These are phyloP conservation scores for Blera fallax DNA, from an alignment of 2,888 invertebrate genomes.

Conservation along the genomic window DNA sequence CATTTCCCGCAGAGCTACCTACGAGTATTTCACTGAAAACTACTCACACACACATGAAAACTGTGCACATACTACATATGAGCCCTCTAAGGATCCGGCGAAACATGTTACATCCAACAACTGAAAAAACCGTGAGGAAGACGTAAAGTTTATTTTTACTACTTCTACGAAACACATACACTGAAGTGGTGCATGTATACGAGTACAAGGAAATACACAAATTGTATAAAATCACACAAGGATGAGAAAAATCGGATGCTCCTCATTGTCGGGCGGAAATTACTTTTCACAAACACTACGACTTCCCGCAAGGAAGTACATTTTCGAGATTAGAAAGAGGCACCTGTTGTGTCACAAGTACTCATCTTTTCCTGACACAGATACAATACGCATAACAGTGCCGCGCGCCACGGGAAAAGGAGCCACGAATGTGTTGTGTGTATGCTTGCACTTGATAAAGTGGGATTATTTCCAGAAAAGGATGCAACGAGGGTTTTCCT, in stretches of 20 bases:
- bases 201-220: conserved; percentile 12
- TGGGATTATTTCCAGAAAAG: conserved; percentile 52
- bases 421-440: neutral
- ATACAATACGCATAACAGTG: neutral
- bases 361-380: conserved; percentile 50
- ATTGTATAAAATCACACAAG: conserved; percentile 23
- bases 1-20: neutral
- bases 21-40: neutral
- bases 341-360: conserved; percentile 63
- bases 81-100: conserved; percentile 16
- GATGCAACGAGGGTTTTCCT: conserved; percentile 28
- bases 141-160: conserved; percentile 33
- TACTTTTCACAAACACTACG: conserved; percentile 63
- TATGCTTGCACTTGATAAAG: conserved; percentile 54
- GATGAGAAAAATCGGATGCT: conserved; percentile 58
- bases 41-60: neutral
- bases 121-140: conserved; percentile 15
- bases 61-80: neutral
- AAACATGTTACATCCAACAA: conserved; percentile 1
- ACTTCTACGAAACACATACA: neutral
- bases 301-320: conserved; percentile 53
- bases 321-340: conserved; percentile 61
- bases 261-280: conserved; percentile 65
- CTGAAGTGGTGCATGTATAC: too few relatives aligned
- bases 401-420: neutral